phyloP scores from a whole-genome alignment of 2,797 vertebrate genomes.

The Lindbergichthys nudifrons region DNA sequence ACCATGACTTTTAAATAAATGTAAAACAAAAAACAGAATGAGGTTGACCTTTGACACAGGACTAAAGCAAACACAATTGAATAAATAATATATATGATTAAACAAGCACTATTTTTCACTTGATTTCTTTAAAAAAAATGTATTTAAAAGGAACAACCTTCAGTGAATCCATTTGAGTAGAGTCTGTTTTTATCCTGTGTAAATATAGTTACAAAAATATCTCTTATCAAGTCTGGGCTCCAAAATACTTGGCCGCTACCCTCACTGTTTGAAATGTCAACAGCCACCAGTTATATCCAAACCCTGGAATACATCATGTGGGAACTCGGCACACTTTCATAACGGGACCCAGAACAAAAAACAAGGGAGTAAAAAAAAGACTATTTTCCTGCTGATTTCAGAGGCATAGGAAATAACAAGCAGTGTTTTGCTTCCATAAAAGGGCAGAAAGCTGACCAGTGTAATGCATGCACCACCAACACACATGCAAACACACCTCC shows the following conservation, averaged over 20 bases:
- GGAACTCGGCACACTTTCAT: slow-evolving; percentile 29
- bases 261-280: slow-evolving; percentile 44
- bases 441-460: slow-evolving; percentile 73
- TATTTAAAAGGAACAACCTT: neutral
- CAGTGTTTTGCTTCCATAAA: slow-evolving; percentile 80
- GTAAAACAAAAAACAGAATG: too few relatives aligned
- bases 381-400: slow-evolving; percentile 69
- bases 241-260: slow-evolving; percentile 19
- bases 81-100: too few relatives aligned
- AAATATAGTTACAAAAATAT: slow-evolving; percentile 37
- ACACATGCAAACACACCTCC: slow-evolving; percentile 7
- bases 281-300: slow-evolving; percentile 31
- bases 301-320: slow-evolving; percentile 23
- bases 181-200: slow-evolving; percentile 30
- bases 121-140: neutral
- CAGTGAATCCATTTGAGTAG: neutral
- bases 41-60: too few relatives aligned
- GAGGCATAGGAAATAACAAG: slow-evolving; percentile 77
- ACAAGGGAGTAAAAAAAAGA: slow-evolving; percentile 39
- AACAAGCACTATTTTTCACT: neutral
- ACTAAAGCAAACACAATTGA: too few relatives aligned
- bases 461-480: slow-evolving; percentile 18
- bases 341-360: slow-evolving; percentile 18
- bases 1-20: too few relatives aligned
- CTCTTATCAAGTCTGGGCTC: slow-evolving; percentile 32